Percentiles rank a stretch among this genome's conserved stretches.
Evolutionary conservation across 1,140 invertebrate genomes (phyloP).

Genomic region (Mya arenaria): DNA sequence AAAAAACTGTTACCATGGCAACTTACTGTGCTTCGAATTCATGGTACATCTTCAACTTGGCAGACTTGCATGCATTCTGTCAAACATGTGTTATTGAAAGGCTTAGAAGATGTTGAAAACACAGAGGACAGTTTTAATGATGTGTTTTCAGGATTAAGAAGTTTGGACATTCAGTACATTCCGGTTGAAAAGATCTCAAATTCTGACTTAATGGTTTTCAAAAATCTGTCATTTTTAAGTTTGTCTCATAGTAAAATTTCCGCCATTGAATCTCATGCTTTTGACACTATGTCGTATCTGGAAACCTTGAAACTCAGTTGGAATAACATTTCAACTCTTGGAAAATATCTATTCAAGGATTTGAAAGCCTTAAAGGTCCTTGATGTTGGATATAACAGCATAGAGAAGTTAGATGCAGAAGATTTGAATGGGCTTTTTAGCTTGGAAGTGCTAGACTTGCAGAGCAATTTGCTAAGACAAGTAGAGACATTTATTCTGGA

Average conservation of each 20-base stretch:
- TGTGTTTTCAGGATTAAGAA: neutral
- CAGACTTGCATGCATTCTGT: neutral
- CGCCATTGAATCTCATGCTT: conserved; percentile 36
- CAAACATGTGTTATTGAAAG: conserved; percentile 6
- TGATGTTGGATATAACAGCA: conserved; percentile 58
- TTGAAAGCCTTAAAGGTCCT: conserved; percentile 58
- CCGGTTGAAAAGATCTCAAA: conserved; percentile 18
- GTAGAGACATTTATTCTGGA: conserved; percentile 43
- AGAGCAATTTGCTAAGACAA: conserved; percentile 51
- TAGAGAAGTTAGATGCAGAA: conserved; percentile 47
- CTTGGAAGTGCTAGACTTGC: conserved; percentile 51
- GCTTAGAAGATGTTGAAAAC: neutral
- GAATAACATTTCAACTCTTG: conserved; percentile 61
- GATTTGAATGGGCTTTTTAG: conserved; percentile 40
- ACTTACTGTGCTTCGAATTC: conserved; percentile 22
- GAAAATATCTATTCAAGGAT: conserved; percentile 50
- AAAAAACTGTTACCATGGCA: conserved; percentile 6
- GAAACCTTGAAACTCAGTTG: conserved; percentile 60
- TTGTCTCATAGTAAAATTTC: conserved; percentile 41
- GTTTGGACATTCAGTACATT: conserved; percentile 38
- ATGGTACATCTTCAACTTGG: conserved; percentile 3
- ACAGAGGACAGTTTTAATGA: neutral
- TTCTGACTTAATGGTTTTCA: neutral
- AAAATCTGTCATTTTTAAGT: neutral
- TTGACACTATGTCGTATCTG: conserved; percentile 61